Percentiles rank a stretch among this genome's conserved stretches.
These are phyloP conservation scores for Ctenopoma kingsleyae DNA, from an alignment of 2,797 vertebrate species.

Conservation along the genomic window DNA sequence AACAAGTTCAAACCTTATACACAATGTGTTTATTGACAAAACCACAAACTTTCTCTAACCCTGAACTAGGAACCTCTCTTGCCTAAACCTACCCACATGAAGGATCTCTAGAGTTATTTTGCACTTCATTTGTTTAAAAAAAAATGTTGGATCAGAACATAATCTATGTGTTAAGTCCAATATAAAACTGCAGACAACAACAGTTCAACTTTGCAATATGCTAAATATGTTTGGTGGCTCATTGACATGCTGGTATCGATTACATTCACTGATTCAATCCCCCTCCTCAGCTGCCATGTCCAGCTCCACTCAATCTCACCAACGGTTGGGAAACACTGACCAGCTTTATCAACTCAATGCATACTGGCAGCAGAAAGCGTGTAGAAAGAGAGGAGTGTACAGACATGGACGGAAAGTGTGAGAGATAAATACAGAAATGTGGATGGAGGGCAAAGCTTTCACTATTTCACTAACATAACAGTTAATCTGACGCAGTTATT, in stretches of 20 bases:
- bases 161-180: too few species aligned
- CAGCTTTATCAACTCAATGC: slow-evolving; percentile 55
- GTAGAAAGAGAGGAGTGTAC: slow-evolving; percentile 4
- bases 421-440: slow-evolving; percentile 3
- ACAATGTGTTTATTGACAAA: too few species aligned
- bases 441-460: slow-evolving; percentile 1
- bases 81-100: too few species aligned
- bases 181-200: too few species aligned
- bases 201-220: too few species aligned
- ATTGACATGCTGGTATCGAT: slow-evolving; percentile 69
- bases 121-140: too few species aligned
- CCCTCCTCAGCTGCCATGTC: slow-evolving; percentile 62
- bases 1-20: too few species aligned
- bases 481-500: background rate
- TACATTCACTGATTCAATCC: slow-evolving; percentile 74
- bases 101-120: too few species aligned
- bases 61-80: too few species aligned
- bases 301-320: slow-evolving; percentile 62
- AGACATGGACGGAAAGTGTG: background rate
- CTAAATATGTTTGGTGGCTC: slow-evolving; percentile 52
- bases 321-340: slow-evolving; percentile 51
- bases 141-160: too few species aligned
- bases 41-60: too few species aligned
- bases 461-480: slow-evolving; percentile 1
- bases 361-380: slow-evolving; percentile 13